A percentile compares a stretch with the other conserved stretches of the same genome.
Evolutionary conservation across 2,797 vertebrate genomes (phyloP).

Genomic region (Paratrypauchen microcephalus): DNA sequence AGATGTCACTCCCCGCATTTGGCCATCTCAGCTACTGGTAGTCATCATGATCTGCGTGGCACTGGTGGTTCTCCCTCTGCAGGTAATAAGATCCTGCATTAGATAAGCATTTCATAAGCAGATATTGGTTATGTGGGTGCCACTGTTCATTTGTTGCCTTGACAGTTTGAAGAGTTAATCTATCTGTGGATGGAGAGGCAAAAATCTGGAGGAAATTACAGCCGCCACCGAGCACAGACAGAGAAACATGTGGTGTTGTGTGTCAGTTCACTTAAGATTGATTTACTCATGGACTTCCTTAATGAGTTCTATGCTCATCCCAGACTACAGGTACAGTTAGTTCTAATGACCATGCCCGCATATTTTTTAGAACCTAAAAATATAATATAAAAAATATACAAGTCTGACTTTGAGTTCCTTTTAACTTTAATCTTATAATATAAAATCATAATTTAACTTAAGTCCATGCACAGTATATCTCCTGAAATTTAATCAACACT

Average conservation of each 20-base stretch:
- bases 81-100: constrained; percentile 61
- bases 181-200: constrained; percentile 87
- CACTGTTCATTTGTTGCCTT: neutral
- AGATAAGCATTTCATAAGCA: no score
- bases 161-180: constrained; percentile 82
- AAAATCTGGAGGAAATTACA: constrained; percentile 86
- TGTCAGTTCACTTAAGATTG: constrained; percentile 85
- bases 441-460: neutral
- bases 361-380: no score
- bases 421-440: no score
- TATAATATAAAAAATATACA: no score
- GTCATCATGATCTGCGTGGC: constrained; percentile 88
- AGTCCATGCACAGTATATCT: neutral
- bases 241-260: constrained; percentile 86
- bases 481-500: neutral
- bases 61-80: constrained; percentile 83
- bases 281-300: constrained; percentile 86
- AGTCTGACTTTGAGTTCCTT: neutral
- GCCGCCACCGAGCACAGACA: constrained; percentile 84
- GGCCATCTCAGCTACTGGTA: constrained; percentile 85
- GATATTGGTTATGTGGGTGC: neutral
- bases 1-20: constrained; percentile 84
- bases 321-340: constrained; percentile 75
- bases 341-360: neutral
- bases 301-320: constrained; percentile 87